Conservation (phyloP, 2,888 invertebrate genomes). For the Rhagophthalmus giganteus region DNA sequence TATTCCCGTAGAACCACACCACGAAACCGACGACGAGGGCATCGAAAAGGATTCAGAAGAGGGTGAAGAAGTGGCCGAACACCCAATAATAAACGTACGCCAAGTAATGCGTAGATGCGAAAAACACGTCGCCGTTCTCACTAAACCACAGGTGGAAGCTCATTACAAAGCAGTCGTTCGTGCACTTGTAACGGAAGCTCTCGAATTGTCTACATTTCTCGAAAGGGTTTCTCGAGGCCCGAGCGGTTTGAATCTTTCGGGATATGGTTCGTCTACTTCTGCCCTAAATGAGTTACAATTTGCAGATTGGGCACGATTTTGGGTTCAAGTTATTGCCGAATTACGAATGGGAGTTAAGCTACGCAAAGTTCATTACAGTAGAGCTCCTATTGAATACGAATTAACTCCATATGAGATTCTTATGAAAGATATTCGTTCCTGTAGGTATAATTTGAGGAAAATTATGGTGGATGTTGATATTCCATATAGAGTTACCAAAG, state of each 20-base stretch:
- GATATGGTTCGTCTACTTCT: conserved; percentile 64
- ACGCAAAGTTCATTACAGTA: conserved; percentile 81
- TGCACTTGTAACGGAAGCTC: conserved; percentile 87
- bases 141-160: conserved; percentile 66
- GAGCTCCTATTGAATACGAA: conserved; percentile 86
- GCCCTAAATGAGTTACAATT: conserved; percentile 83
- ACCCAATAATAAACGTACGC: conserved; percentile 30
- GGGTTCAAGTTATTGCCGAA: conserved; percentile 93
- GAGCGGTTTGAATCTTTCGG: conserved; percentile 65
- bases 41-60: conserved; percentile 86
- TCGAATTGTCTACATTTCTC: conserved; percentile 88
- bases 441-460: conserved; percentile 87
- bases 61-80: conserved; percentile 59
- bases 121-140: conserved; percentile 42
- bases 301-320: conserved; percentile 93
- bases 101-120: conserved; percentile 43
- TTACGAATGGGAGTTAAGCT: conserved; percentile 88
- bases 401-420: conserved; percentile 95
- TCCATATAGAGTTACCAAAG: conserved; percentile 84
- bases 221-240: conserved; percentile 78
- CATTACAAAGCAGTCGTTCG: conserved; percentile 93
- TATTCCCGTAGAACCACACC: conserved; percentile 41
- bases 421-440: conserved; percentile 92
- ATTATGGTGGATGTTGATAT: conserved; percentile 81
- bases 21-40: conserved; percentile 83